Evolutionary conservation across 2,888 invertebrate genomes (phyloP), one percentile per base, ranked within the genome.

Genomic region (Mystacides longicornis): DNA sequence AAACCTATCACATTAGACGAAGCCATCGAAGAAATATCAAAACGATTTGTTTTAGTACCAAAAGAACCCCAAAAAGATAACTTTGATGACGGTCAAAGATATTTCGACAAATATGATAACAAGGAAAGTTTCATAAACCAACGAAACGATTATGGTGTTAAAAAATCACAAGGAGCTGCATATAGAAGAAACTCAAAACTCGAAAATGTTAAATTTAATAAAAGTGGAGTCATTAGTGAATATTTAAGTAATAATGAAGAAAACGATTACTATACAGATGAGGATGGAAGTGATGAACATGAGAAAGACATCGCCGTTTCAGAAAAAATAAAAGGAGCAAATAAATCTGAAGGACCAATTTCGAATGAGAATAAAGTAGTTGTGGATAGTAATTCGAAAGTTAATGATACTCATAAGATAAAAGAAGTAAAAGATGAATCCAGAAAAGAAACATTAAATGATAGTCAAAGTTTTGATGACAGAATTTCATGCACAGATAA

Each of bases 1-100:
- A 54, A 54, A 27, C 49, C 54, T 4, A 58, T 60, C n/a, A 60
- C 58, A 27, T 45, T 60, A 18, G 60, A 60, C 22, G 60, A 60
- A 45, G 60, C 60, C 20, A 60, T 60, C n/a, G 58, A 60, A 55
- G 60, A 60, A 37, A 57, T 60, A 49, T 58, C 60, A 18, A 46
- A 31, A 37, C 56, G 60, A 46, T 60, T 57, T 43, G 49, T 60
- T n/a, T 31, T 60, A 11, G 56, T 60, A 51, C 60, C 60, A 18
- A 60, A 59, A 55, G 43, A 21, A 27, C 3, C 49, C 31, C 49
- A 31, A 43, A 22, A 49, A 43, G 9, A 19, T 9, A 22, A 23
- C 3, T 3, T 23, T 2, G 2, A 1, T 18, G 22, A 27, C 21
- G 23, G 27, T 5, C 2, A n/a, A 3, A 22, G 27, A 23, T 49